phyloP scores from a whole-genome alignment of 2,797 vertebrate genomes.

The Australoheros facetus region DNA sequence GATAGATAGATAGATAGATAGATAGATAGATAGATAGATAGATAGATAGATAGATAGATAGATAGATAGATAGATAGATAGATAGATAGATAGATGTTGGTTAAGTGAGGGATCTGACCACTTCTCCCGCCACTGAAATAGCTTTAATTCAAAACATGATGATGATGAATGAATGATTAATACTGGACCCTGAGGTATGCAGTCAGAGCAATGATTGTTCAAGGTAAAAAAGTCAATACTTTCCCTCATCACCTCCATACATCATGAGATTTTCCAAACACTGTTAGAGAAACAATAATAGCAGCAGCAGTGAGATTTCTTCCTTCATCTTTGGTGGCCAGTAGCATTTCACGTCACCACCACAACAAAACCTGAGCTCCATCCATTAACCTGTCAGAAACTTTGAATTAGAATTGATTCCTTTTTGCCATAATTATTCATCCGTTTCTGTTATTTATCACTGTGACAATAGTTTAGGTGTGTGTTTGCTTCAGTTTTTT shows the following conservation, averaged over 20 bases:
- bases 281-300: conserved; percentile 25
- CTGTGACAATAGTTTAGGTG: conserved; percentile 2
- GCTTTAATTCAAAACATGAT: conserved; percentile 27
- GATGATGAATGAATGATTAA: conserved; percentile 46
- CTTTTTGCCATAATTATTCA: conserved; percentile 44
- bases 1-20: too few species aligned
- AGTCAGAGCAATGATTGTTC: conserved; percentile 44
- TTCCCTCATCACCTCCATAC: conserved; percentile 50
- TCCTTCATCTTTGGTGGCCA: conserved; percentile 24
- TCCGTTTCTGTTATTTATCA: conserved; percentile 56
- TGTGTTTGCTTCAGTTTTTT: conserved; percentile 5
- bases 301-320: conserved; percentile 6
- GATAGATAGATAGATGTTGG: too few species aligned
- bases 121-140: conserved; percentile 16
- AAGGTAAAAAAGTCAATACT: conserved; percentile 53
- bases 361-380: conserved; percentile 14
- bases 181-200: conserved; percentile 36
- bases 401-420: conserved; percentile 71
- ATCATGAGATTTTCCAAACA: conserved; percentile 60
- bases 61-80: too few species aligned
- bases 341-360: conserved; percentile 27
- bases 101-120: neutral
- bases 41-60: too few species aligned
- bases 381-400: conserved; percentile 64
- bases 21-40: too few species aligned